Evolutionary conservation across 2,113 vertebrate species (phyloP), one percentile per base, ranked within the genome.

Genomic region (Spea multiplicata): DNA sequence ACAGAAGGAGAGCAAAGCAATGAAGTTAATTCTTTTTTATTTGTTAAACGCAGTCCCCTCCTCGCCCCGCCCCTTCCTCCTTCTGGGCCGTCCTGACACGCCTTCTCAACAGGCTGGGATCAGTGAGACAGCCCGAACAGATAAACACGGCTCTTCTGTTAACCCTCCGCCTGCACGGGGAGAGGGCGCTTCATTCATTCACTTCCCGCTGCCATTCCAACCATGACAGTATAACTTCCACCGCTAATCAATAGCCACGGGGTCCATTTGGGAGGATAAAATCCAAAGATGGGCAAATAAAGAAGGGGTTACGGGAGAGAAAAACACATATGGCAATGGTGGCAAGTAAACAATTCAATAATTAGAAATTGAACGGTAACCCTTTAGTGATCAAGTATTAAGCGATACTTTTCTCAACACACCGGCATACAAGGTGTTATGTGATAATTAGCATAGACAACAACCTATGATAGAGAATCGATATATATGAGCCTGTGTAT

Each of bases 31-130:
- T 94, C 91, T 92, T 93, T 92, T 94, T 94, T 93, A 94, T 94
- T 94, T 94, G 92, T 93, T 94, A 93, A 94, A 92, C 87, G 84
- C 85, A 89, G 90, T 91, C 90, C 91, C 93, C 93, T 93, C 93
- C 93, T 91, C 90, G 90, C 88, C 83, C 93, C 94, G 91, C 94
- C 94, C 93, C 90, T 93, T 93, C 94, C 94, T 93, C 93, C 95
- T 95, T 86, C 91, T 91, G 93, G 93, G 94, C 92, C 91, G 94
- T 88, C 90, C 94, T 89, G 92, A 89, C 92, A 95, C 94, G 93
- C 97, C 96, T 93, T 92, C 88, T 90, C 94, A 93, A 94, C 95
- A 94, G 91, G 92, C 93, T 91, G 89, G 92, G 93, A 91, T 94
- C 91, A 93, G 88, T 93, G 91, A 92, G 92, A 92, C 90, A 84